A percentile compares a stretch with the other conserved stretches of the same genome.
Evolutionary conservation across 2,113 vertebrate species (phyloP).

Genomic region (Pachyramphus minor): DNA sequence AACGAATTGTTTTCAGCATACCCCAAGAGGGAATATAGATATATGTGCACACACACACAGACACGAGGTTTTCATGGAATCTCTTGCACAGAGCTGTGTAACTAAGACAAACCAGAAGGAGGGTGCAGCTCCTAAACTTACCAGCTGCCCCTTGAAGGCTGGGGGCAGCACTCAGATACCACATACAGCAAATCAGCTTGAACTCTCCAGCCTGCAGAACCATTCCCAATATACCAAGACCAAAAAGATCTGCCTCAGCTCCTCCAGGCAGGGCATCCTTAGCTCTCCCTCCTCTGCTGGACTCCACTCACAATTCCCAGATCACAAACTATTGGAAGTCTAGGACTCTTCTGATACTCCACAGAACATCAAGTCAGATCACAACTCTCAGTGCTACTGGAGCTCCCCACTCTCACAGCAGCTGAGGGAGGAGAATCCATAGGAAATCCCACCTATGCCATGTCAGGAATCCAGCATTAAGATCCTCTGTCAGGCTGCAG

Average conservation of each 20-base stretch:
- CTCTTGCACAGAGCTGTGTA: not conserved
- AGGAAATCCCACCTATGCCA: not conserved
- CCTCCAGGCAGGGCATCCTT: not conserved
- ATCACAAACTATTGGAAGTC: too few species aligned
- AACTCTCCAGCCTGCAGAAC: not conserved
- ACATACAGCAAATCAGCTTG: not conserved
- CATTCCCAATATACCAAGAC: fast-evolving
- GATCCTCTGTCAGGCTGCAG: not conserved
- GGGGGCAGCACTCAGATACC: not conserved
- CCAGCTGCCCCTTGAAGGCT: not conserved
- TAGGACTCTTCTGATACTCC: not conserved
- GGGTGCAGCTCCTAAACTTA: not conserved
- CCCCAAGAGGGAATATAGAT: slow-evolving; percentile 26
- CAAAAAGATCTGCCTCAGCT: not conserved
- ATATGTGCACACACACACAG: not conserved
- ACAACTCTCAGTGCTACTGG: not conserved
- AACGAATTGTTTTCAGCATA: slow-evolving; percentile 18
- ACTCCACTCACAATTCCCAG: not conserved
- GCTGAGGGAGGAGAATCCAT: not conserved
- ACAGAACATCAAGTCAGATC: not conserved
- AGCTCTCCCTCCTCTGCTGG: not conserved
- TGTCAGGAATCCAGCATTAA: not conserved
- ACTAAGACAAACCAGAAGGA: not conserved
- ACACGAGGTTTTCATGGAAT: not conserved
- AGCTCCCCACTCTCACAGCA: not conserved